Evolutionary conservation across 1,140 invertebrate genomes (phyloP).

Genomic region (Chironomus striatipennis): DNA sequence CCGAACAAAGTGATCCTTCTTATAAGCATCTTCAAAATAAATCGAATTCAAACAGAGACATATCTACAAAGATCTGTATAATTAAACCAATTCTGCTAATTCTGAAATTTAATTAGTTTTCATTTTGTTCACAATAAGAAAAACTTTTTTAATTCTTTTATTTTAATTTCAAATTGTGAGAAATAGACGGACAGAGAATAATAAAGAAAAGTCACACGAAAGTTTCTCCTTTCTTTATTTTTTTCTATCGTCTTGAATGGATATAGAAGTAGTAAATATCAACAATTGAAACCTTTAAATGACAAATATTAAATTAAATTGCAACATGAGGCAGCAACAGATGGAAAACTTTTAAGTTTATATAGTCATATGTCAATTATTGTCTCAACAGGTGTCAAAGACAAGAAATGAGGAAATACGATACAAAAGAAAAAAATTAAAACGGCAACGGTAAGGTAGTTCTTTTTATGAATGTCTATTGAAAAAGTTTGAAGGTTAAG

Average conservation of each 20-base stretch:
- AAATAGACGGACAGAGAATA: background rate
- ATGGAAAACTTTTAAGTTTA: background rate
- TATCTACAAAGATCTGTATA: too few relatives aligned
- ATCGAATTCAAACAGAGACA: too few relatives aligned
- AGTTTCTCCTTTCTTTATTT: background rate
- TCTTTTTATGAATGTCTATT: background rate
- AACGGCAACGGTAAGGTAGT: too few relatives aligned
- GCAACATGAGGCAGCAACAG: background rate
- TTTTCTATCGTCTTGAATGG: background rate
- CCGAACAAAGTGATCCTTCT: too few relatives aligned
- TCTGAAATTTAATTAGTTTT: too few relatives aligned
- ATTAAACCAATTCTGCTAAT: too few relatives aligned
- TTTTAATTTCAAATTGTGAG: conserved; percentile 4
- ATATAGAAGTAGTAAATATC: background rate
- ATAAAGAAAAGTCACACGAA: background rate
- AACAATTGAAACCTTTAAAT: background rate
- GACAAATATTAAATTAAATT: conserved; percentile 1
- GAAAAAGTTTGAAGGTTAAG: background rate
- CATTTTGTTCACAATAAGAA: too few relatives aligned
- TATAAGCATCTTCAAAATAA: too few relatives aligned
- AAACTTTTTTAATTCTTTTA: too few relatives aligned
- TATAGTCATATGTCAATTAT: background rate
- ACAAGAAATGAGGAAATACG: background rate
- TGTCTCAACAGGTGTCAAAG: background rate
- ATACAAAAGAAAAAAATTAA: too few relatives aligned